Evolutionary conservation across 2,888 invertebrate species (phyloP).

Genomic region (Chalcis sispes): DNA sequence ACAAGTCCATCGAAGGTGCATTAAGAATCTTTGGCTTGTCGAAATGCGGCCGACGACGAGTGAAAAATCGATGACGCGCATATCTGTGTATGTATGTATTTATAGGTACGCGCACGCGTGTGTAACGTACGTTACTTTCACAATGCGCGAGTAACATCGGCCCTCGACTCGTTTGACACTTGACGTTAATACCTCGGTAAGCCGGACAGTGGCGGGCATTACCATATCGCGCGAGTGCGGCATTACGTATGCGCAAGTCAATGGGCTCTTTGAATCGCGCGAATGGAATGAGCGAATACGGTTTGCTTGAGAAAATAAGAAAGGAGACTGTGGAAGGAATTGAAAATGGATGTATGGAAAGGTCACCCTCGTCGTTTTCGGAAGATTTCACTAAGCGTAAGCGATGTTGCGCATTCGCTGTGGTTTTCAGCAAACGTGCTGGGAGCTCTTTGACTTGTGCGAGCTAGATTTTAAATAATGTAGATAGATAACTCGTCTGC

Average conservation of each 20-base stretch:
- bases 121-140: conserved; percentile 58
- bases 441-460: not conserved
- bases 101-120: not conserved
- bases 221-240: conserved; percentile 51
- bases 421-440: not conserved
- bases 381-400: conserved; percentile 72
- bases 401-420: conserved; percentile 66
- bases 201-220: conserved; percentile 68
- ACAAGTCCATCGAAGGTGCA: conserved; percentile 7
- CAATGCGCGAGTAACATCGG: conserved; percentile 44
- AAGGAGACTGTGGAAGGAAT: conserved; percentile 48
- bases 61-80: conserved; percentile 56
- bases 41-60: conserved; percentile 32
- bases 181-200: conserved; percentile 72
- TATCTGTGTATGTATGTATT: not conserved
- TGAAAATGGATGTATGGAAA: no score
- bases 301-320: not conserved
- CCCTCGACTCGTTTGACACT: conserved; percentile 62
- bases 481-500: not conserved
- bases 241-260: conserved; percentile 71
- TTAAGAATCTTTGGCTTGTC: conserved; percentile 28
- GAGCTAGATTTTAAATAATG: conserved; percentile 2
- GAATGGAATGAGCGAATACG: not conserved
- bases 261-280: conserved; percentile 31
- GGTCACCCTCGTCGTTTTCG: conserved; percentile 73